Conservation (phyloP, 2,888 invertebrate species). For the Amorpha juglandis region DNA sequence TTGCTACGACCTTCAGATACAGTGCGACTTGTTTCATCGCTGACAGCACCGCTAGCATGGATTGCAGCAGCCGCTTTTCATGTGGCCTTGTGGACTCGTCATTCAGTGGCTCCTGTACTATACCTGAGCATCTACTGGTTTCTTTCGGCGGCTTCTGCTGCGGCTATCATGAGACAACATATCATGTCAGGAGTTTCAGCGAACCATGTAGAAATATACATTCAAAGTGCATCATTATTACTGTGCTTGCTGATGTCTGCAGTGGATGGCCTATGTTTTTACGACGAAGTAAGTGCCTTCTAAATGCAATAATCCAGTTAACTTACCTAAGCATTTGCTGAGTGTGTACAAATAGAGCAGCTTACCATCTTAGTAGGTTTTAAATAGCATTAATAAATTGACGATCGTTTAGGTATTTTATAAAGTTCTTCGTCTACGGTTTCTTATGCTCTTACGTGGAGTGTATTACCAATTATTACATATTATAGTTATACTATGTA, state of each 20-base stretch:
- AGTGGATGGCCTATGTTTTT: constrained; percentile 74
- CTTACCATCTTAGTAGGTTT: constrained; percentile 1
- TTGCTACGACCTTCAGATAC: constrained; percentile 59
- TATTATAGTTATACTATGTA: too few relatives aligned
- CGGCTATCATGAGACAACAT: constrained; percentile 60
- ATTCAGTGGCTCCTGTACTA: constrained; percentile 69
- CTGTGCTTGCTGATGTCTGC: constrained; percentile 60
- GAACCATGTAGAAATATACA: constrained; percentile 60
- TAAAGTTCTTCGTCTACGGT: neutral
- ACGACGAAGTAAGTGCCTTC: constrained; percentile 66
- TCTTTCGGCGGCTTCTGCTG: constrained; percentile 61
- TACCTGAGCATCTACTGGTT: constrained; percentile 78
- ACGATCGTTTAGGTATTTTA: neutral
- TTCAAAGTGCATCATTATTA: constrained; percentile 58
- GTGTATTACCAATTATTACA: neutral
- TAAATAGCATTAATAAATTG: neutral
- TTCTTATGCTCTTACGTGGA: neutral
- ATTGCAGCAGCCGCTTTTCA: constrained; percentile 72
- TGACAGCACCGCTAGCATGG: constrained; percentile 71
- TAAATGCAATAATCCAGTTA: constrained; percentile 35
- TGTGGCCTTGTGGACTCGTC: constrained; percentile 68
- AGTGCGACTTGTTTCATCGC: constrained; percentile 59
- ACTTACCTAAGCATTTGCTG: constrained; percentile 24
- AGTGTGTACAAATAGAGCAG: neutral
- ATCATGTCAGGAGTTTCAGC: constrained; percentile 43